A percentile compares a stretch with the other conserved stretches of the same genome.
Evolutionary conservation across 2,113 vertebrate species (phyloP).

Genomic region (Poicephalus gulielmi): DNA sequence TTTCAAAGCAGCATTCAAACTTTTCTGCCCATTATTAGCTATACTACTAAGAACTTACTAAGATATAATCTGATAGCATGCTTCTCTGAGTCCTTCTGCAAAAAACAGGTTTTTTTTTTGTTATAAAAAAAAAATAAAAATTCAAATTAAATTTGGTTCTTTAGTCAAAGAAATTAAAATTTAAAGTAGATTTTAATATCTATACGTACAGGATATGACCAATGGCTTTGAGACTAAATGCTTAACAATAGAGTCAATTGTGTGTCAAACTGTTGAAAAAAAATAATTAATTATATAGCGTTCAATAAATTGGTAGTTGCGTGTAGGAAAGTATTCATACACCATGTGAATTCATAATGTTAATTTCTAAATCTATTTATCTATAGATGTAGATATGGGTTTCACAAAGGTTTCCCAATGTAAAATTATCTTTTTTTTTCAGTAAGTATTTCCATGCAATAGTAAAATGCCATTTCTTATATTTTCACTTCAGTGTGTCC

Average conservation of each 20-base stretch:
- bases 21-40: not conserved
- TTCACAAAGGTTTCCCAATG: not conserved
- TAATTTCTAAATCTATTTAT: not conserved
- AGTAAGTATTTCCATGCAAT: not conserved
- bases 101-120: accelerated
- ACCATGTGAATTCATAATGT: not conserved
- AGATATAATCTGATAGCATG: not conserved
- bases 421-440: not conserved
- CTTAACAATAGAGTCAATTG: not conserved
- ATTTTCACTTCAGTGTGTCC: not conserved
- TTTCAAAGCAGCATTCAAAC: not conserved
- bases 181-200: not conserved
- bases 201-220: not conserved
- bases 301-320: not conserved
- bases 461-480: not conserved
- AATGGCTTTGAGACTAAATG: not conserved
- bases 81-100: not conserved
- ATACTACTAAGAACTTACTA: not conserved
- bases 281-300: not conserved
- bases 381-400: not conserved
- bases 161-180: not conserved
- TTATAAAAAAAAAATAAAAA: not conserved
- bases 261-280: not conserved
- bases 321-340: not conserved
- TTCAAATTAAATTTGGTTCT: not conserved